Conservation (phyloP, 2,888 invertebrate species). For the Sinhomidia bicolor region DNA sequence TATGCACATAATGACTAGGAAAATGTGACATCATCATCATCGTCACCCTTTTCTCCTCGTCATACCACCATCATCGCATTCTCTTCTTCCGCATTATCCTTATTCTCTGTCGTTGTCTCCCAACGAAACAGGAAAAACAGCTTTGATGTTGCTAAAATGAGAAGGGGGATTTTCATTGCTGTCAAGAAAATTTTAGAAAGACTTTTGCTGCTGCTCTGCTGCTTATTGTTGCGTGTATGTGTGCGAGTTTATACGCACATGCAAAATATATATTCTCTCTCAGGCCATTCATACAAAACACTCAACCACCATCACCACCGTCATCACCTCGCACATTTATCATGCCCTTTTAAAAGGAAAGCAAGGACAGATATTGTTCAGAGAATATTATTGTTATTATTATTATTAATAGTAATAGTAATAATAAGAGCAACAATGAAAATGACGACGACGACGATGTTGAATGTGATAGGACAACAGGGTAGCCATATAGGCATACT, state of each 20-base stretch:
- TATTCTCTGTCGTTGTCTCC: too few relatives aligned
- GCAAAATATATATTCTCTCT: background rate
- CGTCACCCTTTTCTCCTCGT: background rate
- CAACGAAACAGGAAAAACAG: constrained; percentile 20
- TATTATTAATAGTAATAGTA: background rate
- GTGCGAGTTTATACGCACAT: background rate
- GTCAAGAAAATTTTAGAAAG: constrained; percentile 13
- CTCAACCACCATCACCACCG: background rate
- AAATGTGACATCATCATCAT: constrained; percentile 68
- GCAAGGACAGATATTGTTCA: constrained; percentile 14
- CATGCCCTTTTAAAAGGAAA: constrained; percentile 16
- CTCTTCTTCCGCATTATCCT: background rate
- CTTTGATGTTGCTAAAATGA: constrained; percentile 25
- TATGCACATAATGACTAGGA: constrained; percentile 72
- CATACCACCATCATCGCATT: constrained; percentile 22
- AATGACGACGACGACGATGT: background rate
- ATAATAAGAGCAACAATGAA: constrained; percentile 34
- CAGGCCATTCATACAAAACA: background rate
- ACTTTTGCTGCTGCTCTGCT: too few relatives aligned
- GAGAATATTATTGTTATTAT: background rate
- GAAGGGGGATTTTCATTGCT: constrained; percentile 2
- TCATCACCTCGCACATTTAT: constrained; percentile 25
- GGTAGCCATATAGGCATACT: background rate
- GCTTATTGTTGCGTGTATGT: constrained; percentile 1
- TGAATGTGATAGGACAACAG: too few relatives aligned